Evolutionary conservation across 1,140 invertebrate species (phyloP), one percentile per base, ranked within the genome.

Genomic region (Dreissena rostriformis): DNA sequence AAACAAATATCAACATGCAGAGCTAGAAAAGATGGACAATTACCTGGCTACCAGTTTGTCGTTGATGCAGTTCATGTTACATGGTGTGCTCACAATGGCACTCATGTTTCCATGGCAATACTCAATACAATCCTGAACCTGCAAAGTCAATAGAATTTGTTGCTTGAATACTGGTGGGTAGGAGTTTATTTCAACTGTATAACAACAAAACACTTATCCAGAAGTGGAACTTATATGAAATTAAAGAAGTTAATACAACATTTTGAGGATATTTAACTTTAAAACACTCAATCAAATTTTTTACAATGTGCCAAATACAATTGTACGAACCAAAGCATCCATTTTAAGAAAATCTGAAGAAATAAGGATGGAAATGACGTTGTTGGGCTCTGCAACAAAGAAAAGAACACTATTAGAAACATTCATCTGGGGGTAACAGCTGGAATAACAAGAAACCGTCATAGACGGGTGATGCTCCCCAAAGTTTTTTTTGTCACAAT

Each of bases 311-410:
- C 39, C 8, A 39, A 39, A 39, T 5, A 63, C 19, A 8, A 71
- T n/a, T 29, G 14, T 49, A 88, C 89, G 87, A 83, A 98, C 94
- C 74, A 99, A 94, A 19, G 96, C 96, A 89, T 97, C 96, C 97
- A 99, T 98, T 95, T 98, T 97, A 12, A 99, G 94, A 92, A 99
- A 99, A 19, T 97, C 97, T 0, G 98, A 98, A 0, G 97, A 98
- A 0, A 98, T 97, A 80, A 98, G 94, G 74, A 99, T 97, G 0
- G 97, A 97, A 76, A 98, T 95, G 0, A 98, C 97, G 93, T 97
- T 98, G 78, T 95, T 95, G 0, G 96, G 94, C 90, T 98, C 97
- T 95, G 91, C 78, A 94, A 90, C 51, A 76, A 24, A n/a, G 57
- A 24, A 61, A 61, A 61, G 4, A 61, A 24, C n/a, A n/a, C 6